Conservation (phyloP, 2,113 vertebrate species). For the Crotophaga sulcirostris region DNA sequence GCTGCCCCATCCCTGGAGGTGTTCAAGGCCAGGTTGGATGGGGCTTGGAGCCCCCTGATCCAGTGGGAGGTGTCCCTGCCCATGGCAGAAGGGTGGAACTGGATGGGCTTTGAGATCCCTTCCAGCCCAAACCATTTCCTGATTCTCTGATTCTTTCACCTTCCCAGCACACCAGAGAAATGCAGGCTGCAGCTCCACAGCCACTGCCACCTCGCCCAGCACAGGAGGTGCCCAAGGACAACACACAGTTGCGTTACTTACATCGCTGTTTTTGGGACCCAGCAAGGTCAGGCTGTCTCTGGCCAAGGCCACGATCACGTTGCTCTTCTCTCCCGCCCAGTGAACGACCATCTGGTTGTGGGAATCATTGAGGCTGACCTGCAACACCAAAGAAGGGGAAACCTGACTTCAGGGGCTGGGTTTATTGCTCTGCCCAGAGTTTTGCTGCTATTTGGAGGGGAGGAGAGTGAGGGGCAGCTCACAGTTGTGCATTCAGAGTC, state of each 20-base stretch:
- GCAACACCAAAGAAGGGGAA: not conserved
- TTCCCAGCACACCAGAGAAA: not conserved
- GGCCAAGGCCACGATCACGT: slow-evolving; percentile 94
- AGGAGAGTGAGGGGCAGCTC: fast-evolving
- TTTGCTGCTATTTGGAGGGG: not conserved
- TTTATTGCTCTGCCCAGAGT: fast-evolving
- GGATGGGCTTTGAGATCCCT: no score
- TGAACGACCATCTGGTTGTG: slow-evolving; percentile 99
- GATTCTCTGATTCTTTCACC: no score
- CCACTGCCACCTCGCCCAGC: not conserved
- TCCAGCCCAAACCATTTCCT: no score
- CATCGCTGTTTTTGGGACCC: slow-evolving; percentile 89
- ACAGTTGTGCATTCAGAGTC: fast-evolving
- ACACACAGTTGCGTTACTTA: slow-evolving; percentile 65
- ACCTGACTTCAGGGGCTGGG: not conserved
- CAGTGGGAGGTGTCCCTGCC: no score
- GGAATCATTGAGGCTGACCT: slow-evolving; percentile 96
- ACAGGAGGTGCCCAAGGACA: fast-evolving
- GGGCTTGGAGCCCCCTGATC: no score
- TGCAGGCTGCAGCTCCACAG: not conserved
- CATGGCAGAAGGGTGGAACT: no score
- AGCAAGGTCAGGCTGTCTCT: slow-evolving; percentile 87
- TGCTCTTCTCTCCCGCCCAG: slow-evolving; percentile 97
- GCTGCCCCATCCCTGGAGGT: no score
- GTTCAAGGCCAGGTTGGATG: no score